Evolutionary conservation across 2,113 vertebrate genomes (phyloP).

Genomic region (Hoplias malabaricus): DNA sequence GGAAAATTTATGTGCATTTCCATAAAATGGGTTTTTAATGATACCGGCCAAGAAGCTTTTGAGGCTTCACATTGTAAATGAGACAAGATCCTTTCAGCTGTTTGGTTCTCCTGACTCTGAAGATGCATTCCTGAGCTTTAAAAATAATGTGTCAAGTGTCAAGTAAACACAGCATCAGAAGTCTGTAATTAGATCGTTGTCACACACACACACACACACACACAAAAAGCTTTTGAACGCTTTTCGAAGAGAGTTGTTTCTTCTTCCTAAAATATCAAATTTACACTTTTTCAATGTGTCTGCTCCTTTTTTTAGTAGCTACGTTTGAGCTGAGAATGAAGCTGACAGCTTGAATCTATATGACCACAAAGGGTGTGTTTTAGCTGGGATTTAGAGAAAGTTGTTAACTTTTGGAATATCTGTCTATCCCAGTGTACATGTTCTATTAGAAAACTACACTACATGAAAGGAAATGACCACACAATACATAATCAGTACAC

Average conservation of each 20-base stretch:
- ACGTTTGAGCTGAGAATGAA: neutral
- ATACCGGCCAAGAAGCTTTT: slow-evolving; percentile 22
- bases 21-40: slow-evolving; percentile 7
- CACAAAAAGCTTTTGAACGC: neutral
- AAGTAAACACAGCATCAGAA: slow-evolving; percentile 20
- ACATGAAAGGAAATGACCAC: no score
- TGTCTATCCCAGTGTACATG: no score
- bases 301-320: neutral
- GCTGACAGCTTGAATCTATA: neutral
- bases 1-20: slow-evolving; percentile 6
- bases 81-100: slow-evolving; percentile 19
- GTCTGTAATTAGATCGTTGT: slow-evolving; percentile 17
- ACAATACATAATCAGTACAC: no score
- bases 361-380: neutral
- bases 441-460: no score
- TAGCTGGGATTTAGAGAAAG: neutral
- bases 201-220: neutral
- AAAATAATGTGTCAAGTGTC: slow-evolving; percentile 31
- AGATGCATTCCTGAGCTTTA: slow-evolving; percentile 22
- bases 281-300: neutral
- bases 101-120: slow-evolving; percentile 11
- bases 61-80: neutral
- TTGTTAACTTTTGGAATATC: no score
- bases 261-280: neutral
- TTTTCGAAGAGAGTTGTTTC: neutral